Conservation (phyloP, 1,140 invertebrate species). For the Drosophila melanica region DNA sequence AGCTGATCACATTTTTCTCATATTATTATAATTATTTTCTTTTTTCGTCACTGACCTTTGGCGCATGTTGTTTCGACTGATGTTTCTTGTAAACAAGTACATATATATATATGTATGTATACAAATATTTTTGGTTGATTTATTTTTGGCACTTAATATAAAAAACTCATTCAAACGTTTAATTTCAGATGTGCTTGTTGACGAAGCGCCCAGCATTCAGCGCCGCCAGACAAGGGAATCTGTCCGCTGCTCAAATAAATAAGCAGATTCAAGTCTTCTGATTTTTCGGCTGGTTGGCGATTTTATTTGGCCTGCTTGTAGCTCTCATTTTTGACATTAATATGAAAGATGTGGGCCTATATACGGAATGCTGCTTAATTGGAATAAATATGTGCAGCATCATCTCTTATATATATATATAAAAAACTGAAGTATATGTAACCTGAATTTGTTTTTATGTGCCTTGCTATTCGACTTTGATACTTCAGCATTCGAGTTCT, state of each 20-base stretch:
- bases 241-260: conserved; percentile 20
- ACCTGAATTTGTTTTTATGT: conserved; percentile 41
- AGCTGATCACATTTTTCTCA: conserved; percentile 26
- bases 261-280: conserved; percentile 37
- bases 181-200: conserved; percentile 27
- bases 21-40: conserved; percentile 23
- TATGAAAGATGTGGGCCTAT: neutral
- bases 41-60: conserved; percentile 65
- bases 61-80: conserved; percentile 32
- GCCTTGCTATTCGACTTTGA: conserved; percentile 28
- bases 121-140: conserved; percentile 37
- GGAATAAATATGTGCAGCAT: conserved; percentile 30
- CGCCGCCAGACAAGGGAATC: conserved; percentile 9
- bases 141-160: conserved; percentile 69
- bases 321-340: conserved; percentile 4
- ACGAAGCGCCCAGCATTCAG: neutral
- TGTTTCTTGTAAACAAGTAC: conserved; percentile 21
- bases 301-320: conserved; percentile 1
- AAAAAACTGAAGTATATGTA: conserved; percentile 6
- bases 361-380: conserved; percentile 24
- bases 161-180: conserved; percentile 50
- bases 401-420: conserved; percentile 11
- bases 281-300: conserved; percentile 5
- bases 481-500: conserved; percentile 37
- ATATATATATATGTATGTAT: conserved; percentile 11